Percentiles rank a stretch among this genome's conserved stretches.
Evolutionary conservation across 2,888 invertebrate genomes (phyloP).

Genomic region (Erebia palarica): DNA sequence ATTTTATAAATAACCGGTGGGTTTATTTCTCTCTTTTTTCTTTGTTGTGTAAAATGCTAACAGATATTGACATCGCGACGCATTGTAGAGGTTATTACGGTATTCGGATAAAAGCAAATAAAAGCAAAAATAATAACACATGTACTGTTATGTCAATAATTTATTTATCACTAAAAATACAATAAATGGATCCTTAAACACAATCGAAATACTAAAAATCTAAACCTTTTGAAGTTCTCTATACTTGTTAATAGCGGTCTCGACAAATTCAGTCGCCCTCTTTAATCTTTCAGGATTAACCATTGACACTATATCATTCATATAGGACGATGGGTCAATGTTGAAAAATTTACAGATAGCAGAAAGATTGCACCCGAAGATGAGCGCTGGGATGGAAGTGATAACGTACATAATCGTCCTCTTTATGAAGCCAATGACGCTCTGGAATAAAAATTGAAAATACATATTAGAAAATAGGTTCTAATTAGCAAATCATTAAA

Average conservation of each 20-base stretch:
- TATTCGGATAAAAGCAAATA: not conserved
- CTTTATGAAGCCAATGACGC: conserved; percentile 40
- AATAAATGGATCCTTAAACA: conserved; percentile 11
- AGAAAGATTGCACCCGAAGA: conserved; percentile 72
- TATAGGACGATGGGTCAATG: conserved; percentile 52
- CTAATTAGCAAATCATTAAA: too few species aligned
- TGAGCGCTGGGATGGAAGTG: conserved; percentile 44
- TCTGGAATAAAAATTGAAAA: conserved; percentile 42
- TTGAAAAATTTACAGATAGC: conserved; percentile 77
- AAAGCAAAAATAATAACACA: not conserved
- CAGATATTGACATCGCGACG: not conserved
- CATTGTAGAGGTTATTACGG: not conserved
- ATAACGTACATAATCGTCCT: conserved; percentile 43
- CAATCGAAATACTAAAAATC: not conserved
- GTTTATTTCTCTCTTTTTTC: not conserved
- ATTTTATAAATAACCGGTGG: not conserved
- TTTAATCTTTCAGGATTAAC: conserved; percentile 79
- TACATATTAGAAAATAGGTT: too few species aligned
- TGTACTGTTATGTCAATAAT: not conserved
- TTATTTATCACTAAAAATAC: conserved; percentile 12
- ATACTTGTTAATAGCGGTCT: conserved; percentile 80
- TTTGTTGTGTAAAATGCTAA: not conserved
- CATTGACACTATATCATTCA: conserved; percentile 64
- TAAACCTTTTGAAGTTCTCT: conserved; percentile 28
- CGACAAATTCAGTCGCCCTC: conserved; percentile 73